Evolutionary conservation across 2,113 vertebrate genomes (phyloP).

Genomic region (Zapornia atra): DNA sequence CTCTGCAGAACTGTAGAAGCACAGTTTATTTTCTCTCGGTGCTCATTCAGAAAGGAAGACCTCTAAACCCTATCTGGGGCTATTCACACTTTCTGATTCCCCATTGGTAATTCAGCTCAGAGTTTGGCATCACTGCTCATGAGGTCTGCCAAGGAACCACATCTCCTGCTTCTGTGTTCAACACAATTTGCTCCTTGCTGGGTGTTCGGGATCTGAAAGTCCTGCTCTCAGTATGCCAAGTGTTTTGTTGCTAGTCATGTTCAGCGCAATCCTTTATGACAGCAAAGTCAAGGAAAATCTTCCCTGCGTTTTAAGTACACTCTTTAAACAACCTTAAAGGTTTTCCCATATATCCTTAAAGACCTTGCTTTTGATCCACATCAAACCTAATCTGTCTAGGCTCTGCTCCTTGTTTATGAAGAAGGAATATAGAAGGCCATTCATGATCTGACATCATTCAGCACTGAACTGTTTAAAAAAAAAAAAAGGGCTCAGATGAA

Average conservation of each 20-base stretch:
- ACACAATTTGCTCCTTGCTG: conserved; percentile 68
- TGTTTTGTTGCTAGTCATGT: conserved; percentile 56
- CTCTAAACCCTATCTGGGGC: conserved; percentile 48
- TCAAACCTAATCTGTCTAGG: not conserved
- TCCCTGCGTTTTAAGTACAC: conserved; percentile 9
- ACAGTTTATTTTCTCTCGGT: not conserved
- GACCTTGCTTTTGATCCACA: conserved; percentile 18
- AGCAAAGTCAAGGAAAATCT: conserved; percentile 46
- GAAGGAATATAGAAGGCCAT: conserved; percentile 21
- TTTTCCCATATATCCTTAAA: not conserved
- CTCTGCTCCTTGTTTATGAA: not conserved
- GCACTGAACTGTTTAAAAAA: not conserved
- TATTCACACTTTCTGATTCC: conserved; percentile 54
- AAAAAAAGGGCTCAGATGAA: conserved; percentile 25
- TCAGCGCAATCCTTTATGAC: conserved; percentile 49
- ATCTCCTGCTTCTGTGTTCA: conserved; percentile 59
- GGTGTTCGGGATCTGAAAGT: conserved; percentile 59
- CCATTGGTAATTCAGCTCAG: conserved; percentile 56
- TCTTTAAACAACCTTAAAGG: not conserved
- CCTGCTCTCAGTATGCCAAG: conserved; percentile 43
- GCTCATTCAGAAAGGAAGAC: conserved; percentile 41
- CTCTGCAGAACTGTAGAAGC: not conserved
- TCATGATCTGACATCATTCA: conserved; percentile 28
- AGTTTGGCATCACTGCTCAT: conserved; percentile 34
- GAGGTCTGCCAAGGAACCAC: conserved; percentile 64